phyloP scores from a whole-genome alignment of 2,888 invertebrate genomes.

The Polyommatus icarus region DNA sequence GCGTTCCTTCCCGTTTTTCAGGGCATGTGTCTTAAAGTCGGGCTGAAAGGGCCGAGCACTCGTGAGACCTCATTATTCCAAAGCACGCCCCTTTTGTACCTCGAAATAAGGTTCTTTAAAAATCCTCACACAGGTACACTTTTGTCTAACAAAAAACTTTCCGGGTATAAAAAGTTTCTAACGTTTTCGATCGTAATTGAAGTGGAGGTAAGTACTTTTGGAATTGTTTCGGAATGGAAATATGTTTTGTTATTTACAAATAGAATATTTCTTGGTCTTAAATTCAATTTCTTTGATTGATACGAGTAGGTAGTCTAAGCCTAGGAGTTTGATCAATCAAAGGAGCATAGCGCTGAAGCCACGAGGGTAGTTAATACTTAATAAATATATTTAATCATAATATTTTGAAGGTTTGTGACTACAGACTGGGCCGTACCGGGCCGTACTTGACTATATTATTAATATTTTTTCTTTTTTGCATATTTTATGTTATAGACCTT shows the following conservation, averaged over 20 bases:
- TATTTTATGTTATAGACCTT: no score
- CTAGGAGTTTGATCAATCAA: background rate
- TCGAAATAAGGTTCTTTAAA: slow-evolving; percentile 77
- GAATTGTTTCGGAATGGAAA: background rate
- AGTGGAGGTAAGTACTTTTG: background rate
- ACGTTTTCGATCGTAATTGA: slow-evolving; percentile 28
- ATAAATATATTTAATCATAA: no score
- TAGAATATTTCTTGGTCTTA: background rate
- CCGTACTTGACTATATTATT: no score
- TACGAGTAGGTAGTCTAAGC: background rate
- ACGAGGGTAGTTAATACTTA: no score
- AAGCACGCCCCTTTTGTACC: slow-evolving; percentile 74
- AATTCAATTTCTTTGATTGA: background rate
- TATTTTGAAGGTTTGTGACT: no score
- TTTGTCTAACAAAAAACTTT: slow-evolving; percentile 39
- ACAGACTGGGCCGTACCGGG: no score
- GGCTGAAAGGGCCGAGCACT: slow-evolving; percentile 66
- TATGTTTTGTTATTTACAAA: background rate
- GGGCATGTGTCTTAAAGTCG: slow-evolving; percentile 48
- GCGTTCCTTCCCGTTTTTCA: slow-evolving; percentile 32
- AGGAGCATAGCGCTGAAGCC: no score
- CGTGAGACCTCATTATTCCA: slow-evolving; percentile 74
- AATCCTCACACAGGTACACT: slow-evolving; percentile 63
- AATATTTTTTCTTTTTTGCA: no score
- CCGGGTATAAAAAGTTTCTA: slow-evolving; percentile 31